Base-by-base conservation (phyloP, 2,888 invertebrate genomes). In the Papilio gigon region DNA sequence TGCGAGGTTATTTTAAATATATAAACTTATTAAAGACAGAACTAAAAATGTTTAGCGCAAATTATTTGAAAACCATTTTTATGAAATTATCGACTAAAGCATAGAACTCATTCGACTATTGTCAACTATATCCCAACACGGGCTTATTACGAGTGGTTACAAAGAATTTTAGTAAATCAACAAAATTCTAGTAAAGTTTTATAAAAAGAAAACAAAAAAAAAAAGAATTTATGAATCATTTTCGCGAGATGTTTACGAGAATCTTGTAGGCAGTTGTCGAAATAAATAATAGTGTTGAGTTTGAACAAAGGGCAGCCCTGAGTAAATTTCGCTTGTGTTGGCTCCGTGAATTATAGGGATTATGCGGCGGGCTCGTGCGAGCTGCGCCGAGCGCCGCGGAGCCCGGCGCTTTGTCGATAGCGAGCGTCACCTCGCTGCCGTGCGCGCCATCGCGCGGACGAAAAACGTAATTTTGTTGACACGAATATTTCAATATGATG, bases 271-370 rank as follows among this genome's bases (percentile, higher is more conserved):
- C n/a, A 56, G 30, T 56, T 30, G 30, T 17, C 30, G 17, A 56
- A 56, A 30, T 56, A 56, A 56, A 30, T 56, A 66, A 30, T 20
- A 30, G 20, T 44, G 33, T 56, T 47, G 61, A 25, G 59, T 61
- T 20, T 25, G 53, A 20, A 59, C 59, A 37, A 59, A 35, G 14
- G 76, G 12, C 83, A 86, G 62, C 86, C 87, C 86, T 87, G 73
- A 60, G 70, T 73, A 82, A 83, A 84, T 82, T 80, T 80, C 84
- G 81, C 80, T 81, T 82, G 81, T 82, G 78, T 75, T 78, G 76
- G 80, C 81, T 76, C 78, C 78, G 84, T 86, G 85, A 86, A 82
- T 85, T 84, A 85, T 83, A 81, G 78, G 81, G 77, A 77, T 77
- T 79, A 76, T 74, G 77, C 74, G 74, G 80, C 78, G 79, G 79